Conservation (phyloP, 2,888 invertebrate species). For the Lithosia quadra region DNA sequence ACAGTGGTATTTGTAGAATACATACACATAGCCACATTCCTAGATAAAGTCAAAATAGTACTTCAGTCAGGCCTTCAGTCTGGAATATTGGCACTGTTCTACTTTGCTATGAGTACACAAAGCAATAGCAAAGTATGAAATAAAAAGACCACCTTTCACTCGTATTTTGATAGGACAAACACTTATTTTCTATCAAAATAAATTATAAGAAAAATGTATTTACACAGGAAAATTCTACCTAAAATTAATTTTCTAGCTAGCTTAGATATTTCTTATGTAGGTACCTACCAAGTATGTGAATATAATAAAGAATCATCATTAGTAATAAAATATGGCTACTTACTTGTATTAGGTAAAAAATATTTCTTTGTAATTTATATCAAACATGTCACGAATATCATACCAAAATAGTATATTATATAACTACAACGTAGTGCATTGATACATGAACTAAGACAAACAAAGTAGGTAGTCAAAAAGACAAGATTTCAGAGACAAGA, state of each 20-base stretch:
- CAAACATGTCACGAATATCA: neutral
- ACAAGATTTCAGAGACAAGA: neutral
- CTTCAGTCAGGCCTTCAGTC: neutral
- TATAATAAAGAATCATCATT: neutral
- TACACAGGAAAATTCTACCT: neutral
- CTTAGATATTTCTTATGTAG: neutral
- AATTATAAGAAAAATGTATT: neutral
- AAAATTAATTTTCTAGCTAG: neutral
- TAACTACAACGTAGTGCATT: conserved; percentile 1
- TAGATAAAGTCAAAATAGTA: neutral
- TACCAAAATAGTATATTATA: neutral
- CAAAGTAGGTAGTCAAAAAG: neutral
- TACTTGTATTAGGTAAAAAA: neutral
- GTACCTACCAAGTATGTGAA: no score
- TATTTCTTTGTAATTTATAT: neutral
- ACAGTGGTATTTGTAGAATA: neutral
- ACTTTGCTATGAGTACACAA: neutral
- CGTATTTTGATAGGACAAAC: neutral
- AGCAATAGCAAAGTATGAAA: no score
- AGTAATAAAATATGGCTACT: neutral
- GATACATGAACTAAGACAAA: neutral
- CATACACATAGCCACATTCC: neutral
- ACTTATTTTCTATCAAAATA: neutral
- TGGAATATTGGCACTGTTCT: neutral
- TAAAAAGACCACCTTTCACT: neutral